Base-by-base conservation (phyloP, 2,113 vertebrate species). In the Nothobranchius kuhntae region DNA sequence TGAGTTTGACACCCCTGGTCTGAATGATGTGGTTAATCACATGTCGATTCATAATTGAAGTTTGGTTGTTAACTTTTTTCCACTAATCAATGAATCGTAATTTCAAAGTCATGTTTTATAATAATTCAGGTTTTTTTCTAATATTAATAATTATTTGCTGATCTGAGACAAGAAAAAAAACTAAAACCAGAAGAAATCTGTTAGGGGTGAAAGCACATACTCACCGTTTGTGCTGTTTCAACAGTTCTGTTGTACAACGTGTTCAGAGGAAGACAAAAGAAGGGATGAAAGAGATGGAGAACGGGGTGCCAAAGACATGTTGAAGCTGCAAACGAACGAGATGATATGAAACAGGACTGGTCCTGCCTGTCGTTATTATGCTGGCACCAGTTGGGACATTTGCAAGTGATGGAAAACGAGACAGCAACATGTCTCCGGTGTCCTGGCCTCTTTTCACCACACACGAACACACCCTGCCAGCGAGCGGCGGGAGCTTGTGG, bases 401-500 rank as follows among this genome's bases (percentile, higher is more conserved):
- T 82, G 82, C 66, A 73, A 45, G 65, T 59, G 75, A 81, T 62
- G 82, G 83, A 91, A 89, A 85, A 83, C 75, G 68, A 85, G 77
- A 77, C 69, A 59, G 75, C 87, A 84, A 82, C 77, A 74, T 78
- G 83, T 86, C 73, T 86, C 75, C 55, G 53, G 71, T 15, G 26
- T 62, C 57, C 74, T 79, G 80, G 30, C 77, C 69, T 65, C 57
- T 65, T 40, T 67, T 77, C 65, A 62, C 53, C 68, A 13, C 68
- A 44, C 66, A 53, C 35, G 71, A 65, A 78, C 54, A 13, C 72
- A 65, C 51, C 24, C 81, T 79, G 70, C 68, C 78, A 58, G 62
- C 77, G 75, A 51, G 7, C 62, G 79, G 71, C 78, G 56, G 72
- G 68, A 84, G 86, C 30, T 84, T 83, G 86, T 65, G 86, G 87